Evolutionary conservation across 2,797 vertebrate species (phyloP).

Genomic region (Lagocephalus sceleratus): DNA sequence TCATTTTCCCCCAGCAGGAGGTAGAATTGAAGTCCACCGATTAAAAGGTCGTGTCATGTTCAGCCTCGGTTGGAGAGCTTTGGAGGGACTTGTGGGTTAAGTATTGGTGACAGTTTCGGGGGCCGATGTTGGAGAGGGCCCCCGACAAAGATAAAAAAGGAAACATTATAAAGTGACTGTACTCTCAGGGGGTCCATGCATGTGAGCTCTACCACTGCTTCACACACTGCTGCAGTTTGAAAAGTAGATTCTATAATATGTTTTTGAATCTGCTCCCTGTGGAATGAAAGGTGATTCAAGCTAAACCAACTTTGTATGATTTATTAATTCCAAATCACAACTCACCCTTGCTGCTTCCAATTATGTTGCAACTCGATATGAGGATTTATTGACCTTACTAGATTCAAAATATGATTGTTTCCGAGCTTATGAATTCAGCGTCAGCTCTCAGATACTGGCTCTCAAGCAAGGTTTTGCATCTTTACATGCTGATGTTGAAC

Average conservation of each 20-base stretch:
- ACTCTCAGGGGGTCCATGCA: slow-evolving; percentile 27
- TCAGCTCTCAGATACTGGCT: slow-evolving; percentile 28
- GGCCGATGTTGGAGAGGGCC: slow-evolving; percentile 16
- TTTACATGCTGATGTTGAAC: slow-evolving; percentile 15
- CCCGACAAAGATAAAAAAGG: slow-evolving; percentile 3
- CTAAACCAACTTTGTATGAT: slow-evolving; percentile 31
- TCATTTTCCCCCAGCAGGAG: neutral
- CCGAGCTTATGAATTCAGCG: slow-evolving; percentile 42
- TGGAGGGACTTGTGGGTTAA: neutral
- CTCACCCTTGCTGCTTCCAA: slow-evolving; percentile 29
- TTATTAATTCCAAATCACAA: slow-evolving; percentile 43
- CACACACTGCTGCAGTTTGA: slow-evolving; percentile 16
- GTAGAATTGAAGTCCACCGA: neutral
- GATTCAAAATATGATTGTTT: slow-evolving; percentile 35
- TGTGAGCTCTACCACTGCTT: slow-evolving; percentile 30
- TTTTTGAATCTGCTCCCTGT: slow-evolving; percentile 26
- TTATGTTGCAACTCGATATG: slow-evolving; percentile 24
- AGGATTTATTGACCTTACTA: slow-evolving; percentile 36
- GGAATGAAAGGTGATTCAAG: slow-evolving; percentile 24
- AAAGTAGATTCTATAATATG: slow-evolving; percentile 28
- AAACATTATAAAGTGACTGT: slow-evolving; percentile 30
- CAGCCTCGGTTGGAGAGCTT: neutral
- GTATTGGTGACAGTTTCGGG: neutral
- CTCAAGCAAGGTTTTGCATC: slow-evolving; percentile 29
- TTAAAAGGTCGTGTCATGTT: neutral